phyloP scores from a whole-genome alignment of 2,797 vertebrate genomes.

The Tokudaia muenninki region DNA sequence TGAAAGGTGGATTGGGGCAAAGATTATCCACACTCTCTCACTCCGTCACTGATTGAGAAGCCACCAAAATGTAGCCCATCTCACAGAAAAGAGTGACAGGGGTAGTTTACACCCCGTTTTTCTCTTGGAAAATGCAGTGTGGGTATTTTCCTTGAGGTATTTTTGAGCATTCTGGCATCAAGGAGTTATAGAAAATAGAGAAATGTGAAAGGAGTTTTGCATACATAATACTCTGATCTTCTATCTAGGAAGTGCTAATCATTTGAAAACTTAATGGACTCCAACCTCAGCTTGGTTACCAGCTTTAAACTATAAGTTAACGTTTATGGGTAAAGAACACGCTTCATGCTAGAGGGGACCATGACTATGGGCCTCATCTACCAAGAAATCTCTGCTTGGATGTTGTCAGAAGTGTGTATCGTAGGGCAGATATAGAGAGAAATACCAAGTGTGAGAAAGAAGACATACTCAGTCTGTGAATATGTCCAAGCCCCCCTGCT shows the following conservation, averaged over 20 bases:
- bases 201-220: neutral
- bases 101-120: neutral
- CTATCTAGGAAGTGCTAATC: neutral
- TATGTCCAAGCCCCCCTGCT: neutral
- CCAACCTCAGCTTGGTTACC: neutral
- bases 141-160: neutral
- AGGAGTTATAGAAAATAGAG: constrained; percentile 1
- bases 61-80: neutral
- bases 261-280: constrained; percentile 12
- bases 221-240: constrained; percentile 11
- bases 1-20: neutral
- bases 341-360: neutral
- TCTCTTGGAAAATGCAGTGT: neutral
- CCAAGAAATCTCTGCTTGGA: neutral
- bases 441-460: neutral
- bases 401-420: neutral
- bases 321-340: neutral
- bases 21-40: neutral
- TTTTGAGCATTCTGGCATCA: neutral
- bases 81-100: neutral
- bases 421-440: neutral
- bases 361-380: neutral
- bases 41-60: neutral
- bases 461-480: neutral
- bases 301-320: constrained; percentile 25